These are phyloP conservation scores for Leptocoma aspasia DNA, from an alignment of 2,113 vertebrate species.

Conservation along the genomic window DNA sequence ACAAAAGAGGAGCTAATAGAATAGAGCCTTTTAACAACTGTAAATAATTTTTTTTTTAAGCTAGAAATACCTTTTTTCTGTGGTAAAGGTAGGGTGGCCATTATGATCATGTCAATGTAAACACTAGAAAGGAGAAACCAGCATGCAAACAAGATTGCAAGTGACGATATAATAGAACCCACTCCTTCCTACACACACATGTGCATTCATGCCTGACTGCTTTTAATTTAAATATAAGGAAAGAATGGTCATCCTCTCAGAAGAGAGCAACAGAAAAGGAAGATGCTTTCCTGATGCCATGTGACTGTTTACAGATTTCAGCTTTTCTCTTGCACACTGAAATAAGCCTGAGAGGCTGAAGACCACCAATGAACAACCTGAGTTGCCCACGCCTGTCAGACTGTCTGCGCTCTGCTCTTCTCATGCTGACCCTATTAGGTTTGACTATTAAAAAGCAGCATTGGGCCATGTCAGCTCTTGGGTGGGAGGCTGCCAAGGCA, in stretches of 20 bases:
- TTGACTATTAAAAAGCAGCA: conserved; percentile 36
- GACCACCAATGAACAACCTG: background rate
- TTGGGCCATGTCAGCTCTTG: conserved; percentile 25
- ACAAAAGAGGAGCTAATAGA: background rate
- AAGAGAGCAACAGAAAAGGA: background rate
- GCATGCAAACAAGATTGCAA: background rate
- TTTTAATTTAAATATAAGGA: conserved; percentile 16
- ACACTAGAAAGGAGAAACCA: background rate
- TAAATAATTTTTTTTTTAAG: background rate
- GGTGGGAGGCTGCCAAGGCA: conserved; percentile 15
- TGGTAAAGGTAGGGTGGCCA: background rate
- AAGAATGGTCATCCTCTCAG: background rate
- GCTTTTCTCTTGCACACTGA: background rate
- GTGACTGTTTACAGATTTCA: background rate
- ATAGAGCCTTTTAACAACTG: background rate
- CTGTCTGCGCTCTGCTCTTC: background rate
- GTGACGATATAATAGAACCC: background rate
- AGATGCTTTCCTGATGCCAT: background rate
- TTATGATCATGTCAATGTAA: background rate
- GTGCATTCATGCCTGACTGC: background rate
- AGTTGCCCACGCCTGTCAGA: background rate
- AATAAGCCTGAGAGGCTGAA: background rate
- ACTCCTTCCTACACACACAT: background rate
- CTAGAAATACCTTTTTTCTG: background rate
- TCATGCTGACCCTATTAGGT: background rate